phyloP scores from a whole-genome alignment of 2,888 invertebrate genomes.

The Apoda limacodes region DNA sequence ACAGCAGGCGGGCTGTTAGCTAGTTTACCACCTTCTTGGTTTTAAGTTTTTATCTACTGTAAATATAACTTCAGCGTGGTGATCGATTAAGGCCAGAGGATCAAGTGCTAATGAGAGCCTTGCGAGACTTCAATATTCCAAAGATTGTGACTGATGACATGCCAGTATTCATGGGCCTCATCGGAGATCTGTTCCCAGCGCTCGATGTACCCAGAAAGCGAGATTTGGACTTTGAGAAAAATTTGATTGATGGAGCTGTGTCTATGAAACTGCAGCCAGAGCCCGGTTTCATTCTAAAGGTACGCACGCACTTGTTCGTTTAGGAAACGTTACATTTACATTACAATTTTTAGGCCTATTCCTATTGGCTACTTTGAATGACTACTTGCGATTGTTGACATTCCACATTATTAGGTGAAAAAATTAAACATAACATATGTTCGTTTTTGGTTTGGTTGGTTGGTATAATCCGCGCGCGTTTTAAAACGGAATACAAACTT shows the following conservation, averaged over 20 bases:
- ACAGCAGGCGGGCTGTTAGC: too few relatives aligned
- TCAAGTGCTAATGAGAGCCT: slow-evolving; percentile 93
- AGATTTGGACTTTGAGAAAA: slow-evolving; percentile 85
- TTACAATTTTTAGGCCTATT: not conserved
- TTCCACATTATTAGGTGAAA: too few relatives aligned
- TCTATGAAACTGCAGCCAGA: slow-evolving; percentile 92
- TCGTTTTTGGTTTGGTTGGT: too few relatives aligned
- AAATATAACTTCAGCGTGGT: slow-evolving; percentile 58
- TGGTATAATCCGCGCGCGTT: too few relatives aligned
- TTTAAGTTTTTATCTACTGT: too few relatives aligned
- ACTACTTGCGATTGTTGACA: too few relatives aligned
- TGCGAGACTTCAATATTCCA: slow-evolving; percentile 94
- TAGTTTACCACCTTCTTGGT: too few relatives aligned
- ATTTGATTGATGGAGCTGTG: slow-evolving; percentile 79
- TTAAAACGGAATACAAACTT: too few relatives aligned
- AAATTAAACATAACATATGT: too few relatives aligned
- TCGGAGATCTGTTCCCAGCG: slow-evolving; percentile 93
- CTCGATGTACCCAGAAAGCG: slow-evolving; percentile 92
- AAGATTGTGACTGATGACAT: slow-evolving; percentile 94
- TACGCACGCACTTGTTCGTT: too few relatives aligned
- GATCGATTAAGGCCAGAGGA: slow-evolving; percentile 86
- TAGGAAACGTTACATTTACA: not conserved
- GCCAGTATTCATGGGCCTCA: slow-evolving; percentile 93
- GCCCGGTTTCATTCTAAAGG: slow-evolving; percentile 87
- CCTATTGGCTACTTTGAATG: too few relatives aligned